Evolutionary conservation across 2,113 vertebrate species (phyloP), one percentile per base, ranked within the genome.

Genomic region (Phalacrocorax brasilianus): DNA sequence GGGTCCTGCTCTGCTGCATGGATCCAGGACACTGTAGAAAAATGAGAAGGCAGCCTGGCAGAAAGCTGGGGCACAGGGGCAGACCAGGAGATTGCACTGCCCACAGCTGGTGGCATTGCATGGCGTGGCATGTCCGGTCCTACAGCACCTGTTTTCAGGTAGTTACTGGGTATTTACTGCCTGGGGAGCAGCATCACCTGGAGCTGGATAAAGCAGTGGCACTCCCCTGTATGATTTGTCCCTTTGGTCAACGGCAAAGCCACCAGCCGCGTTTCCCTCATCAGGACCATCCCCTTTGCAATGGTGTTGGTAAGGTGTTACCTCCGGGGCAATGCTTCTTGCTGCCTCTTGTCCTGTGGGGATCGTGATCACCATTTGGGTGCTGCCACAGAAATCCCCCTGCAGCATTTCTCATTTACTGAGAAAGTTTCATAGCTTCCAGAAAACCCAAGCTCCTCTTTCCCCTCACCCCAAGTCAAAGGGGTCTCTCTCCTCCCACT

Each of bases 141-240:
- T 33, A 24, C 33, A 59, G 38, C 0, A 1, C 20, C n/a, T 77
- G 18, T 15, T 79, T 79, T 70, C 2, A 8, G 67, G 21, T 15
- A 4, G 52, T 84, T 70, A 9, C 22, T 63, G 62, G 24, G 47
- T 32, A 23, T 40, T 38, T 49, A 26, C 59, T 73, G 65, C 21
- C 28, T 1, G 1, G 20, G 40, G 26, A 66, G 9, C 0, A 0
- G 50, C 59, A 38, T 53, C 2, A 1, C 21, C 59, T 2, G 1
- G 55, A 49, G 47, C 53, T 90, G 49, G 67, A 67, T 8, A 32
- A 53, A 86, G 22, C 55, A 38, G 22, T 1, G 3, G 11, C 65
- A 11, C 8, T 79, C 18, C 21, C 32, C 45, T 5, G 3, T n/a
- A 32, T 20, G 33, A 18, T 75, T 49, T 85, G 16, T 62, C 27